Conservation (phyloP, 2,888 invertebrate genomes). For the Plagiodera versicolora region DNA sequence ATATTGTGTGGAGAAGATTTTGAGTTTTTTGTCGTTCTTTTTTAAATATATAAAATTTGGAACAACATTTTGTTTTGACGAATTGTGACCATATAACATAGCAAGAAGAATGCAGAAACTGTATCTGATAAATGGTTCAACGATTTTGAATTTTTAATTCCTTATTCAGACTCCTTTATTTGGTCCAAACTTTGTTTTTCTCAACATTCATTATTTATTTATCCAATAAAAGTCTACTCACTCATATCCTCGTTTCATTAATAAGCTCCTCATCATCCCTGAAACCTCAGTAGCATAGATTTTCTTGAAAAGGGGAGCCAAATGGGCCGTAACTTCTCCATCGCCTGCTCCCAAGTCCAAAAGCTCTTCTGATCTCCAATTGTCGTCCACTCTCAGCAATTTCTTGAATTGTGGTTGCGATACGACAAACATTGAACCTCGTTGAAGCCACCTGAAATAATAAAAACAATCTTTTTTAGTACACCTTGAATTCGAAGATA, state of each 20-base stretch:
- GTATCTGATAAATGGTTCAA: too few relatives aligned
- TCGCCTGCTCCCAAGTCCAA: conserved; percentile 96
- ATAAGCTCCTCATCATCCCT: conserved; percentile 79
- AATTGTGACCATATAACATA: too few relatives aligned
- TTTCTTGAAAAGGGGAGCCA: conserved; percentile 71
- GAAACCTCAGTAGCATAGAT: conserved; percentile 93
- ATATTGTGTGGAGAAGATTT: too few relatives aligned
- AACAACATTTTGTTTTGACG: too few relatives aligned
- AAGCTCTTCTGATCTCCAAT: conserved; percentile 58
- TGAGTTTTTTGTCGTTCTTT: too few relatives aligned
- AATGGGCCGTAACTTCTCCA: conserved; percentile 85
- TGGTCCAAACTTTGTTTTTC: too few relatives aligned
- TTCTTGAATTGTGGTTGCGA: conserved; percentile 78
- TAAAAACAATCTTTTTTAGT: neutral
- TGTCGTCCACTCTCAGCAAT: conserved; percentile 58
- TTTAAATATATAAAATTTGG: too few relatives aligned
- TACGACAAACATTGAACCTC: conserved; percentile 97
- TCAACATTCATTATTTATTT: too few relatives aligned
- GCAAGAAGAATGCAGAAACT: too few relatives aligned
- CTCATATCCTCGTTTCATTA: conserved; percentile 76
- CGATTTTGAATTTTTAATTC: too few relatives aligned
- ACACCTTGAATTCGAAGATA: neutral
- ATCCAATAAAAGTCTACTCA: conserved; percentile 54
- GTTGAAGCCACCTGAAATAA: conserved; percentile 71
- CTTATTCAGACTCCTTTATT: too few relatives aligned